Conservation (phyloP, 2,797 vertebrate species). For the Falco novaeseelandiae region DNA sequence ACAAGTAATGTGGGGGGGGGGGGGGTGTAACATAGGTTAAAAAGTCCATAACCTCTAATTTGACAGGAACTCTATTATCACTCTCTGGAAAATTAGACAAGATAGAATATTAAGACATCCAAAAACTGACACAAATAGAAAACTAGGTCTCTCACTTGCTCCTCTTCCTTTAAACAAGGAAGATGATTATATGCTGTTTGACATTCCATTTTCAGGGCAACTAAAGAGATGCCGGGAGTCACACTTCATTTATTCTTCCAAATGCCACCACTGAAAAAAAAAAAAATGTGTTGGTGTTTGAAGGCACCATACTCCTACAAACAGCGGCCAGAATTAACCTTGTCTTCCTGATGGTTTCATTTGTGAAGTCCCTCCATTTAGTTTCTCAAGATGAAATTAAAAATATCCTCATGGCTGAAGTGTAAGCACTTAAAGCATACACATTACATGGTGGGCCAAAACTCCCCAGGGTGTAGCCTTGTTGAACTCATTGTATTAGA, state of each 20-base stretch:
- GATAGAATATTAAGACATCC: slow-evolving; percentile 79
- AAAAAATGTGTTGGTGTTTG: slow-evolving; percentile 49
- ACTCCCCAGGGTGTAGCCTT: slow-evolving; percentile 52
- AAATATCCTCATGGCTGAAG: slow-evolving; percentile 41
- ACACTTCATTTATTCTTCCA: slow-evolving; percentile 70
- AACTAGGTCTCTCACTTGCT: slow-evolving; percentile 67
- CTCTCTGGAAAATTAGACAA: slow-evolving; percentile 75
- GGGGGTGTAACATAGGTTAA: slow-evolving; percentile 68
- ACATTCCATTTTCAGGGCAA: slow-evolving; percentile 76
- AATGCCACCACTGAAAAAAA: slow-evolving; percentile 60
- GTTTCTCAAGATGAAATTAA: slow-evolving; percentile 53
- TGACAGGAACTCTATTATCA: slow-evolving; percentile 77
- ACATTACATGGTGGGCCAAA: slow-evolving; percentile 49
- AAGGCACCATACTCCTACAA: slow-evolving; percentile 61
- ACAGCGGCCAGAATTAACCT: slow-evolving; percentile 68
- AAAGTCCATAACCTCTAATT: slow-evolving; percentile 77
- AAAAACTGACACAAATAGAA: slow-evolving; percentile 78
- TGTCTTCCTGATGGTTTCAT: slow-evolving; percentile 59
- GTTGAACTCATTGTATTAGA: slow-evolving; percentile 68
- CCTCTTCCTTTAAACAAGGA: slow-evolving; percentile 64
- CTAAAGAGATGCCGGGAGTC: slow-evolving; percentile 65
- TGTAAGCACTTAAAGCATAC: slow-evolving; percentile 29
- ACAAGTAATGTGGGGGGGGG: slow-evolving; percentile 38
- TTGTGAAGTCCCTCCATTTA: slow-evolving; percentile 45
- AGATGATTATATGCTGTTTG: slow-evolving; percentile 75